Percentiles rank a stretch among this genome's conserved stretches.
These are phyloP conservation scores for Caenorhabditis sp. DNA, from an alignment of 2,888 invertebrate species.

Conservation along the genomic window DNA sequence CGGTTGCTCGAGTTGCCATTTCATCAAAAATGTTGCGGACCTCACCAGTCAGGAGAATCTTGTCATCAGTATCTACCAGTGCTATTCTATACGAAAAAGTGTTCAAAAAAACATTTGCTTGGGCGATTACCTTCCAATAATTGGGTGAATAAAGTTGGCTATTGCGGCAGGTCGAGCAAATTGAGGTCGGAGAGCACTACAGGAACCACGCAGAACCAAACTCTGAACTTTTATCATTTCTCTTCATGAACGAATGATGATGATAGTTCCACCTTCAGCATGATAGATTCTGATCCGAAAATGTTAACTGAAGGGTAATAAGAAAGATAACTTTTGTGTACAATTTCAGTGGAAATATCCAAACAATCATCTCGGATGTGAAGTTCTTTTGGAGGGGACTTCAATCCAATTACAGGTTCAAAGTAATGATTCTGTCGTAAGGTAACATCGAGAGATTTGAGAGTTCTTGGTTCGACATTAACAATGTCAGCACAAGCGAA, in stretches of 20 bases:
- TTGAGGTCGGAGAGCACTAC: slow-evolving; percentile 66
- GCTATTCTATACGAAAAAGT: slow-evolving; percentile 48
- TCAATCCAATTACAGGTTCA: slow-evolving; percentile 43
- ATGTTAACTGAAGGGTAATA: slow-evolving; percentile 68
- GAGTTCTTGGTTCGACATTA: slow-evolving; percentile 60
- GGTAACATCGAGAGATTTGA: slow-evolving; percentile 59
- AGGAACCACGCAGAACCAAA: slow-evolving; percentile 52
- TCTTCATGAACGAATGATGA: background rate
- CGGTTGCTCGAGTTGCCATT: slow-evolving; percentile 63
- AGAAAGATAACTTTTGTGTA: slow-evolving; percentile 59
- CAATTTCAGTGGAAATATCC: slow-evolving; percentile 66
- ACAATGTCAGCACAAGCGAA: slow-evolving; percentile 65
- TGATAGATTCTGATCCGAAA: slow-evolving; percentile 68
- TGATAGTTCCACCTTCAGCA: slow-evolving; percentile 56
- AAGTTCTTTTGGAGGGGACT: slow-evolving; percentile 34
- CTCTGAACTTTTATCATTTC: slow-evolving; percentile 45
- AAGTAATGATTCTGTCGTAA: slow-evolving; percentile 58
- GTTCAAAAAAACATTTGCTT: background rate
- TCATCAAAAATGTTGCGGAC: slow-evolving; percentile 63
- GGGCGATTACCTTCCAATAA: slow-evolving; percentile 57
- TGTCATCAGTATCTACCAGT: slow-evolving; percentile 66
- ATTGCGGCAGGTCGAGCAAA: slow-evolving; percentile 63
- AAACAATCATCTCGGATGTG: slow-evolving; percentile 68
- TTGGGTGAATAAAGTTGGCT: slow-evolving; percentile 64
- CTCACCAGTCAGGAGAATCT: slow-evolving; percentile 65